A percentile compares a stretch with the other conserved stretches of the same genome.
These are phyloP conservation scores for Lasius platythorax DNA, from an alignment of 2,888 invertebrate species.

Conservation along the genomic window DNA sequence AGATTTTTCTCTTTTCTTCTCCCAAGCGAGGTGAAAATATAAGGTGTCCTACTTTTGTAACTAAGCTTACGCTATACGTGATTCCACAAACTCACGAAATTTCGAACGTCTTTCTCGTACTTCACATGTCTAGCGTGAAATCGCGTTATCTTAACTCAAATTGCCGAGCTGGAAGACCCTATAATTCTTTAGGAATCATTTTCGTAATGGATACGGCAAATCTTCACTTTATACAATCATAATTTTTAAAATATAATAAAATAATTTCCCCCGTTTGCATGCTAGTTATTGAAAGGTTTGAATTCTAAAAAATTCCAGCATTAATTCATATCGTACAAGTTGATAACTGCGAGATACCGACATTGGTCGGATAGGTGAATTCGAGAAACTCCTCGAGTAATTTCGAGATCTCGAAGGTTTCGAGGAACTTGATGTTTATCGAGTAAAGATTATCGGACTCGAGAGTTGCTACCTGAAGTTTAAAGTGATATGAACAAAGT, in stretches of 20 bases:
- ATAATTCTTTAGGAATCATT: not conserved
- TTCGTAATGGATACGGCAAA: not conserved
- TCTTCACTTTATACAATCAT: not conserved
- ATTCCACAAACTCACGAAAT: conserved; percentile 11
- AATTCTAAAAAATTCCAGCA: not conserved
- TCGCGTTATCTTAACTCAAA: not conserved
- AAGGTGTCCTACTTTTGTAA: conserved; percentile 11
- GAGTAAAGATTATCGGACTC: conserved; percentile 32
- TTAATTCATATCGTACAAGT: conserved; percentile 6
- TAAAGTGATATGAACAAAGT: conserved; percentile 33
- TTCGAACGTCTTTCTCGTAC: not conserved
- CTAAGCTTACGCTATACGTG: not conserved
- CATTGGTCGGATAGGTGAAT: conserved; percentile 23
- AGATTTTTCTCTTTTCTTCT: not conserved
- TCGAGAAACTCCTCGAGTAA: conserved; percentile 34
- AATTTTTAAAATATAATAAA: not conserved
- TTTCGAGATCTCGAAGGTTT: conserved; percentile 31
- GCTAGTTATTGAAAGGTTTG: not conserved
- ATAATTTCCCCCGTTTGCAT: not conserved
- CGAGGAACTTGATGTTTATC: conserved; percentile 18
- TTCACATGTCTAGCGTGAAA: not conserved
- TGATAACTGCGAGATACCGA: conserved; percentile 26
- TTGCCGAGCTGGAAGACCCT: not conserved
- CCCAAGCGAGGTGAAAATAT: not conserved
- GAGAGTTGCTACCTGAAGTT: conserved; percentile 8